Evolutionary conservation across 2,888 invertebrate species (phyloP), one percentile per base, ranked within the genome.

Genomic region (Philhelius pedissequus): DNA sequence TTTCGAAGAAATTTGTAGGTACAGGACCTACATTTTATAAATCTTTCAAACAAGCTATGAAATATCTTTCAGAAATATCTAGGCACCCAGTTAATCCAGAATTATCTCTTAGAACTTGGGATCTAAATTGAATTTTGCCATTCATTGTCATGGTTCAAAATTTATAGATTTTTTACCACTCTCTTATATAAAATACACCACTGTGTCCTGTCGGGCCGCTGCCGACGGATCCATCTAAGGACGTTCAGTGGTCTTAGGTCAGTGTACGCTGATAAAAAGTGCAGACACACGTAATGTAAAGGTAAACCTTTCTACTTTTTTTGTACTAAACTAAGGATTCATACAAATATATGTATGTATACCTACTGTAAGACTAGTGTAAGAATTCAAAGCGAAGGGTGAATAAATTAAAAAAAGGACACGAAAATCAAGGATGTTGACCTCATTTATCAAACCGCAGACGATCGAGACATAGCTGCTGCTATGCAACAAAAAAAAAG

Each of bases 361-460:
- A n/a, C n/a, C n/a, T n/a, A n/a, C n/a, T n/a, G n/a, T n/a, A 40
- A 27, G 52, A 25, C 4, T 20, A 38, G 15, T 20, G 38, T 45
- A 74, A 7, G 40, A 54, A 32, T 30, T 54, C 30, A 62, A 50
- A 58, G 25, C 6, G 27, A 64, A 20, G 45, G 62, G 30, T 62
- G 27, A 50, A 75, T n/a, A 35, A n/a, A 7, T 45, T 45, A 40
- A 18, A 62, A 68, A 79, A 90, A 91, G 90, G 90, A 91, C 90
- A 89, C 89, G 88, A 89, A 90, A 87, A 89, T 88, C 84, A 88
- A 90, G 91, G 89, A 90, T 89, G 88, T 91, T 90, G 90, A 90
- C 89, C 90, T 89, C 89, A 81, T 87, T 78, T 81, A 74, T 81
- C 66, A 71, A 79, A 58, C 70, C 70, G 38, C 75, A 71, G 75